Conservation (phyloP, 2,888 invertebrate genomes). For the Lordiphosa fenestrarum region DNA sequence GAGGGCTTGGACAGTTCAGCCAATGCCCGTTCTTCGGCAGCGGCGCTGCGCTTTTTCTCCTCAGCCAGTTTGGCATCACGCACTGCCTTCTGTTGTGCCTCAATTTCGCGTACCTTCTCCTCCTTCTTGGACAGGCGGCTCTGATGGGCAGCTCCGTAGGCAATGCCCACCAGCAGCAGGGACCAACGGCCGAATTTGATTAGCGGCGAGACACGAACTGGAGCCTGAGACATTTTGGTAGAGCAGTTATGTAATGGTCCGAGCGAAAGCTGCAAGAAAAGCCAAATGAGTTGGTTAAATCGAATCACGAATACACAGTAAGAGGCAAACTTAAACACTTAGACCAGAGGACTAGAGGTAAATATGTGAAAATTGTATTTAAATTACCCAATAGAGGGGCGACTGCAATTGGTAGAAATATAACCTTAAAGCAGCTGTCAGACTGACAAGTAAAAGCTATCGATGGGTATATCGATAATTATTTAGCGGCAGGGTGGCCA, state of each 20-base stretch:
- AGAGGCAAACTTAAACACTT: neutral
- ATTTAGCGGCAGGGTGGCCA: constrained; percentile 23
- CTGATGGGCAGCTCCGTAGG: constrained; percentile 89
- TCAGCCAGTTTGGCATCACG: constrained; percentile 87
- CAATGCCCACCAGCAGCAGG: constrained; percentile 86
- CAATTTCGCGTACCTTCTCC: constrained; percentile 84
- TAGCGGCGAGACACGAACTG: constrained; percentile 89
- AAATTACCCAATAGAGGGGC: constrained; percentile 55
- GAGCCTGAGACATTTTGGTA: constrained; percentile 81
- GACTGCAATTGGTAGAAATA: constrained; percentile 41
- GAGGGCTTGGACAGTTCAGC: constrained; percentile 66
- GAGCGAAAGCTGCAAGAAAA: constrained; percentile 48
- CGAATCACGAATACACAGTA: no score
- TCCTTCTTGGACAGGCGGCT: constrained; percentile 86
- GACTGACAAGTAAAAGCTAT: constrained; percentile 34
- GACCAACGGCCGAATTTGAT: constrained; percentile 93
- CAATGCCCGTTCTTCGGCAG: constrained; percentile 77
- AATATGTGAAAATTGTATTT: constrained; percentile 9
- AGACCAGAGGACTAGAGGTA: neutral
- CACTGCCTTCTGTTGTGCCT: constrained; percentile 85
- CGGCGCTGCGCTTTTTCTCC: constrained; percentile 85
- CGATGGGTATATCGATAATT: constrained; percentile 29
- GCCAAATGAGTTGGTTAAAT: no score
- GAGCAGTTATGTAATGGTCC: constrained; percentile 72
- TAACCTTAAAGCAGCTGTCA: constrained; percentile 74